These are phyloP conservation scores for Clarias platycephalus DNA, from an alignment of 2,797 vertebrate genomes.

Conservation along the genomic window DNA sequence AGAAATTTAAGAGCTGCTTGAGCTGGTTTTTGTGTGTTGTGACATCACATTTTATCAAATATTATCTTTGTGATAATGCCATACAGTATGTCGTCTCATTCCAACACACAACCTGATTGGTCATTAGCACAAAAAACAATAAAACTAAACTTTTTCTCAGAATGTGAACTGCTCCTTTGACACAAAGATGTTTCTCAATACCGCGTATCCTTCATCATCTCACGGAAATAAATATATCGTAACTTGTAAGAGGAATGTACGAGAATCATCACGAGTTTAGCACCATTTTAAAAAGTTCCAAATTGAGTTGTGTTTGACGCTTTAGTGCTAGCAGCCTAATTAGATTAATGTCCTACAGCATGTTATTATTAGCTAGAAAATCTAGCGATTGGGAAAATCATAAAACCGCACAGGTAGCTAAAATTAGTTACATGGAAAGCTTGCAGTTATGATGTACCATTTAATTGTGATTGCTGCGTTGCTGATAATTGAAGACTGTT, in stretches of 20 bases:
- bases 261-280: not conserved
- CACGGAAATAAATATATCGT: not conserved
- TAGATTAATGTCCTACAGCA: too few relatives aligned
- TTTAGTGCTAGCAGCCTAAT: not conserved
- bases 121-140: not conserved
- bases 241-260: not conserved
- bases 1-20: not conserved
- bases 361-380: too few relatives aligned
- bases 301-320: not conserved
- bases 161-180: too few relatives aligned
- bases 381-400: not conserved
- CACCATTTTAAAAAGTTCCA: not conserved
- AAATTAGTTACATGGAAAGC: not conserved
- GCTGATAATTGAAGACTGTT: too few relatives aligned
- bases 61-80: too few relatives aligned
- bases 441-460: too few relatives aligned
- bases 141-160: not conserved
- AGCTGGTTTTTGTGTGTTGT: not conserved
- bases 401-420: not conserved
- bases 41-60: not conserved
- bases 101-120: not conserved
- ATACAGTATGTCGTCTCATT: not conserved
- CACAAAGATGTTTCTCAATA: too few relatives aligned
- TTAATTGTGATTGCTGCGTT: too few relatives aligned
- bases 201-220: not conserved